Conservation (phyloP, 1,140 invertebrate species). For the Metaphire vulgaris region DNA sequence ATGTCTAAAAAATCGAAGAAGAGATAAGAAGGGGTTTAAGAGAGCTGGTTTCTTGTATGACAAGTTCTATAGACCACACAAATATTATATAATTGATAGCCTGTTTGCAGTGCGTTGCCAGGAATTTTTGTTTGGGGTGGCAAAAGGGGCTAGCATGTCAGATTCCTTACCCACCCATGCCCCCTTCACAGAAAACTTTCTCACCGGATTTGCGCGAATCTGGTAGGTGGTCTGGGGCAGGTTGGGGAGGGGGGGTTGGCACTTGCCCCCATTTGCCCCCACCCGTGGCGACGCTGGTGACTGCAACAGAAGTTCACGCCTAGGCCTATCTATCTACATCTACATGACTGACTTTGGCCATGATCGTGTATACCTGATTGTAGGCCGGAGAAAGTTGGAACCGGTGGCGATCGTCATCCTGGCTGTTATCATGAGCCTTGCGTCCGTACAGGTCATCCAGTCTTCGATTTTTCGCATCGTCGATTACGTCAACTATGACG, state of each 20-base stretch:
- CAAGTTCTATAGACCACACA: no score
- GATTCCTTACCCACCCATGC: no score
- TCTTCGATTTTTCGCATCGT: conserved; percentile 6
- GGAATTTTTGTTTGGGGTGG: no score
- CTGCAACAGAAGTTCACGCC: background rate
- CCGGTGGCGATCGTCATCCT: conserved; percentile 41
- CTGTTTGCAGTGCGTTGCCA: no score
- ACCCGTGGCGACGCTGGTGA: background rate
- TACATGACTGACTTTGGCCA: background rate
- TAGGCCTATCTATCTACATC: background rate
- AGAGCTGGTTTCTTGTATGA: no score
- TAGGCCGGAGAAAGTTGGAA: conserved; percentile 39
- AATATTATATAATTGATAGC: no score
- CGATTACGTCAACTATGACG: conserved; percentile 15
- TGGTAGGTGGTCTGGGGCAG: background rate
- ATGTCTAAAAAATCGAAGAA: no score
- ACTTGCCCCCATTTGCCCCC: background rate
- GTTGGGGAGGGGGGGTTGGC: no score
- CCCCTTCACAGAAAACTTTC: no score
- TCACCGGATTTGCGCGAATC: no score
- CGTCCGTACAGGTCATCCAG: conserved; percentile 42
- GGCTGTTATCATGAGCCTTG: conserved; percentile 45
- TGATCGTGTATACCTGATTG: background rate
- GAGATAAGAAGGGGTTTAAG: no score
- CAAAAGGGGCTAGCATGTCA: no score